phyloP scores from a whole-genome alignment of 2,797 vertebrate species.

The Thunnus albacares region DNA sequence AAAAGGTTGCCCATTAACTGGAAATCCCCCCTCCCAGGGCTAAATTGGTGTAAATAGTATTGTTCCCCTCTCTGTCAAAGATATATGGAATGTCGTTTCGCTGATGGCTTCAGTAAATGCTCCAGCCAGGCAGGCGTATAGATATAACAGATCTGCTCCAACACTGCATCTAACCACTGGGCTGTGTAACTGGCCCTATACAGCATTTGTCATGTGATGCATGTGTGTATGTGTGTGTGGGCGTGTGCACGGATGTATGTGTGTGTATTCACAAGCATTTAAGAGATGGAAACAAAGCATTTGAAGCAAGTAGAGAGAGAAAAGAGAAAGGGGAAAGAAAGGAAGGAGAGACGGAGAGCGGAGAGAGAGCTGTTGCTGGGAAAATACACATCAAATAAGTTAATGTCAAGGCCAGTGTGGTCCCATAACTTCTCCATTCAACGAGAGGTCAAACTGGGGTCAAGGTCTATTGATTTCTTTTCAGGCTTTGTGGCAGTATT shows the following conservation, averaged over 20 bases:
- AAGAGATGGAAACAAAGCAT: conserved; percentile 67
- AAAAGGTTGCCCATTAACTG: conserved; percentile 65
- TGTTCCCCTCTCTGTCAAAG: conserved; percentile 79
- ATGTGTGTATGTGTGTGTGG: conserved; percentile 24
- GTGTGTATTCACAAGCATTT: conserved; percentile 59
- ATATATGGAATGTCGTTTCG: conserved; percentile 76
- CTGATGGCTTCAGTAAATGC: conserved; percentile 81
- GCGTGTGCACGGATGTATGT: conserved; percentile 24
- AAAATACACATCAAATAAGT: conserved; percentile 79
- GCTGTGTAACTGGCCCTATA: conserved; percentile 76
- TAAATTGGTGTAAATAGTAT: conserved; percentile 82
- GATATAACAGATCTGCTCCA: conserved; percentile 77
- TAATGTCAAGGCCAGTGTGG: conserved; percentile 78
- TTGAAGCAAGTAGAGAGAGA: conserved; percentile 36
- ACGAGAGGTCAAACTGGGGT: conserved; percentile 80
- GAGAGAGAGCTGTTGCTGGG: conserved; percentile 59
- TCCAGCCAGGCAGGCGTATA: conserved; percentile 72
- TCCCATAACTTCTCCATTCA: conserved; percentile 82
- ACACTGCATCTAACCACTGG: conserved; percentile 74
- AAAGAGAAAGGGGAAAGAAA: conserved; percentile 28
- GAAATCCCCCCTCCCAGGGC: conserved; percentile 52
- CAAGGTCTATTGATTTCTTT: conserved; percentile 85
- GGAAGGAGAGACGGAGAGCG: conserved; percentile 41
- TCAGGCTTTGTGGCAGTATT: conserved; percentile 80
- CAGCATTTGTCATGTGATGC: conserved; percentile 72